Evolutionary conservation across 1,140 invertebrate species (phyloP).

Genomic region (Colletes latitarsis): DNA sequence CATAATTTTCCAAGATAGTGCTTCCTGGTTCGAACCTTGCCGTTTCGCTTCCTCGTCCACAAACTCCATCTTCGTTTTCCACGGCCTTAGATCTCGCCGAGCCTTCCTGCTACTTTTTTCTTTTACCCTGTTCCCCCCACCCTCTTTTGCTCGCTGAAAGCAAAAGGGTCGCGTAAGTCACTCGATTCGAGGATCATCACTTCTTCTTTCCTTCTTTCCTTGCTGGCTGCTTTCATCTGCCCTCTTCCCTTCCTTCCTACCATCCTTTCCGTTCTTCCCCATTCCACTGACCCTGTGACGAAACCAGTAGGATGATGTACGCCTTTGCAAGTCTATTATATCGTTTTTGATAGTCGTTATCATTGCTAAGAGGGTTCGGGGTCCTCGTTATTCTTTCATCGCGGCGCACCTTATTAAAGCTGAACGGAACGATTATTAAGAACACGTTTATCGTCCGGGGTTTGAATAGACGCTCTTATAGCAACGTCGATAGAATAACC

Average conservation of each 20-base stretch:
- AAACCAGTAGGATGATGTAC: slow-evolving; percentile 45
- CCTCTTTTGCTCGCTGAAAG: slow-evolving; percentile 51
- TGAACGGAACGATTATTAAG: slow-evolving; percentile 16
- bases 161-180: slow-evolving; percentile 65
- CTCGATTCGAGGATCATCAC: slow-evolving; percentile 60
- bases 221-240: not conserved
- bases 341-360: slow-evolving; percentile 39
- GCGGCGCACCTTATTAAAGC: not conserved
- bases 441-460: not conserved
- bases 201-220: slow-evolving; percentile 32
- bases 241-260: not conserved
- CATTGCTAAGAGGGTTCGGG: not conserved
- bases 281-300: not conserved
- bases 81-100: slow-evolving; percentile 42
- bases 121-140: slow-evolving; percentile 31
- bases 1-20: slow-evolving; percentile 75
- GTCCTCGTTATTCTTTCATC: slow-evolving; percentile 29
- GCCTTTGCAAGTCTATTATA: slow-evolving; percentile 50
- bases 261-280: slow-evolving; percentile 5
- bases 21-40: slow-evolving; percentile 4
- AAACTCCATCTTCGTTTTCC: slow-evolving; percentile 30
- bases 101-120: slow-evolving; percentile 10
- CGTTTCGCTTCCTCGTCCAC: not conserved
- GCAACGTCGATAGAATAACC: not conserved
- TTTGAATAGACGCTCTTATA: not conserved